A percentile compares a stretch with the other conserved stretches of the same genome.
Evolutionary conservation across 2,113 vertebrate species (phyloP).

Genomic region (Petromus typicus): DNA sequence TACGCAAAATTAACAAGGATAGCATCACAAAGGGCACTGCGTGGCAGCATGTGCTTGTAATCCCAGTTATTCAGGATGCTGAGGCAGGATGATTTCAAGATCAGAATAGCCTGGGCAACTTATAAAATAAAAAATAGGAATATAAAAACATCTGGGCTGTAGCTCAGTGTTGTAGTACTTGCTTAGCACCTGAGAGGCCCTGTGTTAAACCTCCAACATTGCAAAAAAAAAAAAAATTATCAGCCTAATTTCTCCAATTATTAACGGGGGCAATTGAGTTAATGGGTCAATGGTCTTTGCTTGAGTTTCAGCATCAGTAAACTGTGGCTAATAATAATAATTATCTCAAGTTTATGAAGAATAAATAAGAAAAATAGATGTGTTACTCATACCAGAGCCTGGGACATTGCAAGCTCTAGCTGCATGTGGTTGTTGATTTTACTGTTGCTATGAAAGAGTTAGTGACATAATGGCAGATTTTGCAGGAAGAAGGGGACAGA

Average conservation of each 20-base stretch:
- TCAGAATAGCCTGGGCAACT: not conserved
- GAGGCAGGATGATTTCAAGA: not conserved
- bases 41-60: not conserved
- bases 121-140: not conserved
- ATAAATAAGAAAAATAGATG: not conserved
- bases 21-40: not conserved
- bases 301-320: not conserved
- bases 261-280: not conserved
- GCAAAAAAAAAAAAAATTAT: not conserved
- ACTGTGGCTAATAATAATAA: not conserved
- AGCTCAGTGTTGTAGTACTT: not conserved
- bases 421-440: not conserved
- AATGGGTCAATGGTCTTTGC: not conserved
- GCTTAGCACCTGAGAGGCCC: not conserved
- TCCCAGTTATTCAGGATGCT: not conserved
- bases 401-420: not conserved
- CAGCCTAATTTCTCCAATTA: not conserved
- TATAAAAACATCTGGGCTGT: too few relatives aligned
- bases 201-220: not conserved
- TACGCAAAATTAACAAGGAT: not conserved
- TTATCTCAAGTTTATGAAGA: not conserved
- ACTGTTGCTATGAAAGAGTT: not conserved
- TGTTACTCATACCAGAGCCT: not conserved
- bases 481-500: not conserved
- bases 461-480: not conserved